Base-by-base conservation (phyloP, 2,888 invertebrate species). In the Papilio protenor region DNA sequence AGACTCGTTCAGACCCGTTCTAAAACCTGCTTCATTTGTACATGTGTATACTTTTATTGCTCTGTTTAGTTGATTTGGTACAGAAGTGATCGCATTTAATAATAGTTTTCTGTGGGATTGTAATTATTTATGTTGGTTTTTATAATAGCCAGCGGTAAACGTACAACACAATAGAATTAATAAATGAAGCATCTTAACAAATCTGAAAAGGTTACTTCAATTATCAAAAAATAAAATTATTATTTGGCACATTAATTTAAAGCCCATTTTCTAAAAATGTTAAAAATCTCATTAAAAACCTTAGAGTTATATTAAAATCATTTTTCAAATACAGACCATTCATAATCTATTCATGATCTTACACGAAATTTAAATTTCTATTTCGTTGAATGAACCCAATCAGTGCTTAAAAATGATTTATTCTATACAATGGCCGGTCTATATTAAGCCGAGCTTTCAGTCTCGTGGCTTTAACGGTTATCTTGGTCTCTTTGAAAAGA, bases 401-500 rank as follows among this genome's bases (percentile, higher is more conserved):
- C 75, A 78, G 47, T 76, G 59, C 72, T 72, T 76, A 47, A 59
- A 78, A 77, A 77, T 77, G 81, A 81, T 80, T 79, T 79, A 77
- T 77, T 79, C 75, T 66, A 73, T 70, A 76, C 61, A 73, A 75
- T 73, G 57, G 52, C 55, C 64, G 27, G 76, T 75, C 69, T 76
- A 52, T 76, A 76, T 81, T 78, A 76, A 77, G 77, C 73, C 76
- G 71, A 59, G 79, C 73, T 78, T 79, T 78, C 78, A 77, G 75
- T 71, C 72, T 79, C 75, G 81, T 79, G 78, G 80, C 80, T 81
- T 80, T 80, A 80, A 76, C 75, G 79, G 81, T 81, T 82, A 82
- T 83, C 83, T 81, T 79, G 79, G 80, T 80, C 76, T 79, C 80
- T 80, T 79, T 86, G 83, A 86, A 86, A 87, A 85, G 83, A 81